Evolutionary conservation across 2,113 vertebrate genomes (phyloP).

Genomic region (Manacus vitellinus): DNA sequence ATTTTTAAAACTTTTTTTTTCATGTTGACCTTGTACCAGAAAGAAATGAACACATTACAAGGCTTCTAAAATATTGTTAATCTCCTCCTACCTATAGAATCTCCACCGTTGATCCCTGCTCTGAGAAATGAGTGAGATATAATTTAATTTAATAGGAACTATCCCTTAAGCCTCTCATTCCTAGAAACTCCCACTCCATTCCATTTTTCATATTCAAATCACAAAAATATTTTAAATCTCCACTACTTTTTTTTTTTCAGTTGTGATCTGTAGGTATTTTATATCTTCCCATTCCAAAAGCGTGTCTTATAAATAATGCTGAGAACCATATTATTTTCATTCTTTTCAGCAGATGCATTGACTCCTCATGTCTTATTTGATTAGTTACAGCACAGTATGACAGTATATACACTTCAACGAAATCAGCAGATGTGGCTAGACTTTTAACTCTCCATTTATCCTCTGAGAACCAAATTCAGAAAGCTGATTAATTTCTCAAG

Average conservation of each 20-base stretch:
- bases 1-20: not conserved
- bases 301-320: not conserved
- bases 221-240: not conserved
- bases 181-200: not conserved
- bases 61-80: not conserved
- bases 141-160: not conserved
- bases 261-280: not conserved
- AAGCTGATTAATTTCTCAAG: not conserved
- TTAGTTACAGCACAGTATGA: not conserved
- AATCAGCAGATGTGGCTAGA: not conserved
- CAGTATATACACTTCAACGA: not conserved
- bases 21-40: not conserved
- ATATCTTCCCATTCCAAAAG: not conserved
- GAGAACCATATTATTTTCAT: not conserved
- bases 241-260: accelerated
- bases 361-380: not conserved
- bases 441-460: not conserved
- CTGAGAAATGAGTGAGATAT: not conserved
- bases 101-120: not conserved
- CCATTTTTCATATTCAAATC: not conserved
- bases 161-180: not conserved
- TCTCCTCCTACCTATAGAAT: not conserved
- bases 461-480: not conserved
- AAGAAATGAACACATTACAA: not conserved
- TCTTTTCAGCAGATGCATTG: not conserved